phyloP scores from a whole-genome alignment of 2,113 vertebrate genomes.

The Lagopus leucura region DNA sequence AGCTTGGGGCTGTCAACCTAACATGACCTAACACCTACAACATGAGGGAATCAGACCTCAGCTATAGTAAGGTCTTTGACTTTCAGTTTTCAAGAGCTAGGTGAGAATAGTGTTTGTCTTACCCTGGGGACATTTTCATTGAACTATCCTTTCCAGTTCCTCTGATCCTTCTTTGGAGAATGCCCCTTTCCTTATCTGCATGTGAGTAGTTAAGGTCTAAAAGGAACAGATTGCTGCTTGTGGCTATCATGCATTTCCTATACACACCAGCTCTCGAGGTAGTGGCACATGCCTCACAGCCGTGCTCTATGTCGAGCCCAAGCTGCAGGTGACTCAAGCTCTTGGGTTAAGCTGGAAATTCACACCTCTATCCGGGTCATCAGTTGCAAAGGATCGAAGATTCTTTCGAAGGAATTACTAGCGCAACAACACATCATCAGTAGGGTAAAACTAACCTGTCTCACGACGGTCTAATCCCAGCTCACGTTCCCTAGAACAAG shows the following conservation, averaged over 20 bases:
- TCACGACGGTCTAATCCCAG: too few species aligned
- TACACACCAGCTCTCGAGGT: not conserved
- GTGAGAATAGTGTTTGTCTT: not conserved
- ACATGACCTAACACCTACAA: rapidly evolving
- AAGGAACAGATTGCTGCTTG: not conserved
- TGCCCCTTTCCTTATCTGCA: not conserved
- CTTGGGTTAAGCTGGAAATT: not conserved
- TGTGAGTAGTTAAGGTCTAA: not conserved
- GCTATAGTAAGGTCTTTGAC: not conserved
- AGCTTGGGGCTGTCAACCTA: not conserved
- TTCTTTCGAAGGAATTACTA: too few species aligned
- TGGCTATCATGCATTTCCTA: not conserved
- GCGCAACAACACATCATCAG: too few species aligned
- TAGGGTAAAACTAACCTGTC: too few species aligned
- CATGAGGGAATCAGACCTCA: not conserved
- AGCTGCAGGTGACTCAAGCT: not conserved
- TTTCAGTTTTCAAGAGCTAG: not conserved
- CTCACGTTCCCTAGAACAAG: too few species aligned
- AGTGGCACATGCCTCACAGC: not conserved
- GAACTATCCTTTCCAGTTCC: not conserved
- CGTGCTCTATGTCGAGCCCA: rapidly evolving
- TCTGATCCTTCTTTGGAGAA: not conserved
- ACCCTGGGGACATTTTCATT: not conserved
- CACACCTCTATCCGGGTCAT: not conserved
- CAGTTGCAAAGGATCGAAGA: not conserved